These are phyloP conservation scores for Harpegnathos saltator DNA, from an alignment of 1,140 invertebrate genomes.

Conservation along the genomic window DNA sequence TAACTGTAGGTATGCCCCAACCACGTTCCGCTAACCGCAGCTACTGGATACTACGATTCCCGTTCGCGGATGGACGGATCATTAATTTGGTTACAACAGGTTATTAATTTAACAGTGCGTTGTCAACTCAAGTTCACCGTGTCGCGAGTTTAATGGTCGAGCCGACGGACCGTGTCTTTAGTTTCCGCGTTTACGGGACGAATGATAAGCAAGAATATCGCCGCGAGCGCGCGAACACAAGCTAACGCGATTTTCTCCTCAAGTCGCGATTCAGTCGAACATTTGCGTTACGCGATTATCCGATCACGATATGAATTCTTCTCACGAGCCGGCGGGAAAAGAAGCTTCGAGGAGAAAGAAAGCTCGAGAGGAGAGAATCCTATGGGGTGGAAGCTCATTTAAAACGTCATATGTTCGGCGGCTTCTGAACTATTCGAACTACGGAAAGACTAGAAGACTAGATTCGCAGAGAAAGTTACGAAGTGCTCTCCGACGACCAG, in stretches of 20 bases:
- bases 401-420: background rate
- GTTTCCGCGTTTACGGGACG: background rate
- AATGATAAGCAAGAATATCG: background rate
- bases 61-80: slow-evolving; percentile 63
- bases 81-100: slow-evolving; percentile 72
- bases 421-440: background rate
- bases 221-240: background rate
- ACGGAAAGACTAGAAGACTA: background rate
- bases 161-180: background rate
- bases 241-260: background rate
- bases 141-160: slow-evolving; percentile 43
- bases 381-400: background rate
- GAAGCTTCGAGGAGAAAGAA: too few species aligned
- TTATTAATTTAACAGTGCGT: slow-evolving; percentile 72
- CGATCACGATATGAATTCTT: background rate
- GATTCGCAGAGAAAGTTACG: background rate
- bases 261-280: background rate
- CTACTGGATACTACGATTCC: slow-evolving; percentile 68
- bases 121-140: slow-evolving; percentile 52
- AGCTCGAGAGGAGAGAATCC: too few species aligned
- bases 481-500: background rate
- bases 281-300: background rate
- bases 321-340: too few species aligned
- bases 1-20: slow-evolving; percentile 62
- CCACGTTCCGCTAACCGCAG: slow-evolving; percentile 67